Evolutionary conservation across 2,888 invertebrate genomes (phyloP).

Genomic region (Trissoscelio sp.): DNA sequence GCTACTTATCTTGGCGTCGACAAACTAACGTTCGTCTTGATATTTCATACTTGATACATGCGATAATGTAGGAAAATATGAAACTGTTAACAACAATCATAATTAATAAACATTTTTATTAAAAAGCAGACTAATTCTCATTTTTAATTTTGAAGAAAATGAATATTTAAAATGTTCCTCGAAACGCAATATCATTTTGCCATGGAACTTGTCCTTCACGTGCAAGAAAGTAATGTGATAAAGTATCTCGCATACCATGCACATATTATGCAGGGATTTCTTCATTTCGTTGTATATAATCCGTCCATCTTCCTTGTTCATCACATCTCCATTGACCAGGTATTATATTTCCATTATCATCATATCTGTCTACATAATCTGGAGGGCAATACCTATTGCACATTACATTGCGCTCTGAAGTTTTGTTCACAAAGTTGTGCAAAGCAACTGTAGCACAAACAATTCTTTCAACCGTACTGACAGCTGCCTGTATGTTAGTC

Average conservation of each 20-base stretch:
- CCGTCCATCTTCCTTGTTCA: conserved; percentile 14
- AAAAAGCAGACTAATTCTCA: too few relatives aligned
- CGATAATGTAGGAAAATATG: too few relatives aligned
- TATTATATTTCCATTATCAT: not conserved
- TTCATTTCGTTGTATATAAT: conserved; percentile 8
- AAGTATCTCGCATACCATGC: not conserved
- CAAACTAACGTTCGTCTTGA: too few relatives aligned
- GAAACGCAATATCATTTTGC: not conserved
- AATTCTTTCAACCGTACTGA: not conserved
- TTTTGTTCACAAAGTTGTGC: not conserved
- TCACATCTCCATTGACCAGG: not conserved
- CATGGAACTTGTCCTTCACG: conserved; percentile 4
- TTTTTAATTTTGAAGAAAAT: too few relatives aligned
- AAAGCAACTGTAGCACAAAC: conserved; percentile 1
- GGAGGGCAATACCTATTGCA: not conserved
- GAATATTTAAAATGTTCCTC: not conserved
- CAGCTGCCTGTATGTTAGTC: too few relatives aligned
- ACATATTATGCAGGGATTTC: not conserved
- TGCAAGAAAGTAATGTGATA: not conserved
- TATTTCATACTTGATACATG: too few relatives aligned
- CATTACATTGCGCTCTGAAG: too few relatives aligned
- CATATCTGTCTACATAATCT: not conserved
- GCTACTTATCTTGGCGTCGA: too few relatives aligned
- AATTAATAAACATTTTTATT: too few relatives aligned
- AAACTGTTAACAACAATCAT: too few relatives aligned